These are phyloP conservation scores for Colius striatus DNA, from an alignment of 2,113 vertebrate species.

Conservation along the genomic window DNA sequence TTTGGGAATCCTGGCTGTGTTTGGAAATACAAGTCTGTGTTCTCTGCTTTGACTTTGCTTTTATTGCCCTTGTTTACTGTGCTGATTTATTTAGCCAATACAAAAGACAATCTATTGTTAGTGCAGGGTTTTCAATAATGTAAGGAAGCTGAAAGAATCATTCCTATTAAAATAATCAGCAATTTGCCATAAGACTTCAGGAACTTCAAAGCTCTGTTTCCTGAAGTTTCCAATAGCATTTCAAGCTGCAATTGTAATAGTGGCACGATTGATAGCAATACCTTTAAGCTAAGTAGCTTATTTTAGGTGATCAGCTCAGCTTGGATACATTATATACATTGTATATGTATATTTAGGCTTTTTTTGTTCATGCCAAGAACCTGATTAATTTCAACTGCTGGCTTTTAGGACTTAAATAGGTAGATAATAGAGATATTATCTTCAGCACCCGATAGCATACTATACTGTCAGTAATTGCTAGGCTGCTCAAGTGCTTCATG, in stretches of 20 bases:
- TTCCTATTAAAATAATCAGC: not conserved
- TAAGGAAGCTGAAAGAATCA: not conserved
- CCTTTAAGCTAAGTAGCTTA: not conserved
- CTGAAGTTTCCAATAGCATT: not conserved
- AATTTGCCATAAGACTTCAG: not conserved
- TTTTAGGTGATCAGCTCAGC: not conserved
- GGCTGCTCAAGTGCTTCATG: not conserved
- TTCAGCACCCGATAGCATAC: rapidly evolving
- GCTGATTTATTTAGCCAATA: not conserved
- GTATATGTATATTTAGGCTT: not conserved
- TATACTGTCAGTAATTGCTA: not conserved
- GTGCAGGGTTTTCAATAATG: not conserved
- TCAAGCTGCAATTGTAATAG: not conserved
- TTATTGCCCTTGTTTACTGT: not conserved
- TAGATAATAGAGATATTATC: not conserved
- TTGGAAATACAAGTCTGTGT: not conserved
- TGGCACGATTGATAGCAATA: not conserved
- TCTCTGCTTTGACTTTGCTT: not conserved
- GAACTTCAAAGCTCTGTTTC: not conserved
- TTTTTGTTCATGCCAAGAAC: not conserved
- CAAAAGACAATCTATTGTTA: not conserved
- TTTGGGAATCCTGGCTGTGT: not conserved
- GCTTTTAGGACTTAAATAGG: not conserved
- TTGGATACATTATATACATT: not conserved
- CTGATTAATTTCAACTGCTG: not conserved